Conservation (phyloP, 53 echinoderm and acorn worm genomes). For the Echinometra lucunter region DNA sequence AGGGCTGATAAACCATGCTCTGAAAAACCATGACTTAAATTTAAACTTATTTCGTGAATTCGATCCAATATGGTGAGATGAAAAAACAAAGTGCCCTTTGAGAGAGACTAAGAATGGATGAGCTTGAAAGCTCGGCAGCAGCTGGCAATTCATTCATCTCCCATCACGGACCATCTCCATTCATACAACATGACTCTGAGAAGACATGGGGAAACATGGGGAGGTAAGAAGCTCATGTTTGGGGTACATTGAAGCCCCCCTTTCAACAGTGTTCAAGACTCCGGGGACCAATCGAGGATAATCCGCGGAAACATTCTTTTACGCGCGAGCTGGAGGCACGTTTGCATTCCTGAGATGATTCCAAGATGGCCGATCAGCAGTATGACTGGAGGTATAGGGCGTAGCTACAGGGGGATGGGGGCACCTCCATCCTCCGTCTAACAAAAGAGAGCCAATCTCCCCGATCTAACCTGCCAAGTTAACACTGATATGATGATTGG, state of each 20-base stretch:
- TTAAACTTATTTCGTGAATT: no score
- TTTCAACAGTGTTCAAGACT: no score
- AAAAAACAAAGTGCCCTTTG: neutral
- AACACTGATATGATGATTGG: no score
- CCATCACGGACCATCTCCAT: constrained; percentile 1
- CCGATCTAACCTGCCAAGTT: no score
- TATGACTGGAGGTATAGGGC: neutral
- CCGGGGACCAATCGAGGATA: constrained; percentile 30
- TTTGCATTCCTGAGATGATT: neutral
- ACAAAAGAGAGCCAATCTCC: no score
- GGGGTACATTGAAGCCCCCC: neutral
- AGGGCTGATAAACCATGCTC: no score
- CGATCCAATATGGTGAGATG: neutral
- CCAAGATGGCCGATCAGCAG: constrained; percentile 6
- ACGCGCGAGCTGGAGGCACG: constrained; percentile 35
- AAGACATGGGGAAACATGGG: neutral
- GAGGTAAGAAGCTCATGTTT: constrained; percentile 26
- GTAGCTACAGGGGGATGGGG: no score
- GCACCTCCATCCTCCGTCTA: no score
- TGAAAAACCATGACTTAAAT: no score
- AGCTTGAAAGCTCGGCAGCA: neutral
- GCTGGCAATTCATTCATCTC: constrained; percentile 15
- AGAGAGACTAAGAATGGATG: neutral
- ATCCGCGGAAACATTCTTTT: constrained; percentile 37
- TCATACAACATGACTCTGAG: constrained; percentile 14